Evolutionary conservation across 2,888 invertebrate species (phyloP), one percentile per base, ranked within the genome.

Genomic region (Drosophila greeni): DNA sequence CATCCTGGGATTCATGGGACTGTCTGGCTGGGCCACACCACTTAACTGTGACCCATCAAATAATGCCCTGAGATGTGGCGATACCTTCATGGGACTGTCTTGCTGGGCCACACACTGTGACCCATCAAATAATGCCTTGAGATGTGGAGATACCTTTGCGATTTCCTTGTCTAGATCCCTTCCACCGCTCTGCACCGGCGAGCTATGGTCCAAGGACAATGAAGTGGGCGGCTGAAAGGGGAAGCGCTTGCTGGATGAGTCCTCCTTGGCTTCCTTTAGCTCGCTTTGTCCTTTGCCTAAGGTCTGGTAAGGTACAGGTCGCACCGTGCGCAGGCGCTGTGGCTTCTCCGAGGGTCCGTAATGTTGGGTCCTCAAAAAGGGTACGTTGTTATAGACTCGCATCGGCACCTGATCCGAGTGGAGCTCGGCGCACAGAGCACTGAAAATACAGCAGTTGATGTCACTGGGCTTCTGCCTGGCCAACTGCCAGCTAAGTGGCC

Each of bases 401-500:
- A 12, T 11, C 9, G 29, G 29, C 8, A 2, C 29, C 7, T 31
- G 82, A n/a, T n/a, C n/a, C n/a, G 20, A 20, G 79, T 81, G 76
- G 2, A 7, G 3, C 4, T 86, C 86, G 4, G 86, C 85, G 72
- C 85, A 86, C 52, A 86, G 87, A 7, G 86, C 82, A 62, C 86
- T 83, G 42, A 88, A 53, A 0, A 86, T 85, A 1, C 87, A 86
- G 57, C 85, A 86, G 14, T 88, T 86, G 36, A 87, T 84, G 3
- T 85, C 85, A 8, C 84, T 86, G 20, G 82, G 83, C 55, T 84
- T 84, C 52, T 86, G 80, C 29, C 85, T 86, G 31, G 85, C 84
- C 24, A 89, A 62, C 64, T 87, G 86, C 33, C 86, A 83, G 57
- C 88, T 89, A 2, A 88, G 73, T 0, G 89, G 88, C 23, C 76